phyloP scores from a whole-genome alignment of 1,140 invertebrate genomes.

The Drosophila ananassae region DNA sequence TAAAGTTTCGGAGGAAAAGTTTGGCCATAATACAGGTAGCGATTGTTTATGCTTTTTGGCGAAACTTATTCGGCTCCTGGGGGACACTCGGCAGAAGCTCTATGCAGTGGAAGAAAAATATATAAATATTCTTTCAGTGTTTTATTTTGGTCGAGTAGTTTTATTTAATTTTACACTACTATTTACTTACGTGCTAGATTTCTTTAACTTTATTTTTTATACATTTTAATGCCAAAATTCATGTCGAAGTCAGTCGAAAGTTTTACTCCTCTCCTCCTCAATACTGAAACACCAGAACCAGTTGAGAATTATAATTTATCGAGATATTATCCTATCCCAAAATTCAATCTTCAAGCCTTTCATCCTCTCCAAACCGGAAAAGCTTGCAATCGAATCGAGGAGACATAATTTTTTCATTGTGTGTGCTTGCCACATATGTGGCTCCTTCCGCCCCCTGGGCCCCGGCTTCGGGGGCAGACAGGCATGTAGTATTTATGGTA shows the following conservation, averaged over 20 bases:
- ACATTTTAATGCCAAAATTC: too few species aligned
- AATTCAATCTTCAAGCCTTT: background rate
- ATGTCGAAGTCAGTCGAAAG: too few species aligned
- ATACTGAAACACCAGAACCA: too few species aligned
- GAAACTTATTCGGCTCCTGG: conserved; percentile 15
- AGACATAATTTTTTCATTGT: conserved; percentile 23
- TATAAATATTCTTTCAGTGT: too few species aligned
- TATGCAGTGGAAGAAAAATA: conserved; percentile 7
- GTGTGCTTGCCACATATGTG: conserved; percentile 22
- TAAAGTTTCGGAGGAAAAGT: conserved; percentile 40
- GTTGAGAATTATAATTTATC: background rate
- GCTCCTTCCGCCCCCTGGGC: background rate
- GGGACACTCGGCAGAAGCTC: conserved; percentile 19
- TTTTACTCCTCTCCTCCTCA: too few species aligned
- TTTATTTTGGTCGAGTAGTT: too few species aligned
- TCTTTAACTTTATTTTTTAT: too few species aligned
- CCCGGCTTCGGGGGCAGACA: conserved; percentile 38
- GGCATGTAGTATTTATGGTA: conserved; percentile 78
- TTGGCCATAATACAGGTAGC: conserved; percentile 60
- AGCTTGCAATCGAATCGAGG: conserved; percentile 11
- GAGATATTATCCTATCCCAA: background rate
- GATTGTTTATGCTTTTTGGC: conserved; percentile 65
- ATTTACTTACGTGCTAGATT: too few species aligned
- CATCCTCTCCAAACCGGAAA: background rate
- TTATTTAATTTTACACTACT: too few species aligned